A percentile compares a stretch with the other conserved stretches of the same genome.
phyloP scores from a whole-genome alignment of 2,113 vertebrate genomes.

The Tapirus terrestris region DNA sequence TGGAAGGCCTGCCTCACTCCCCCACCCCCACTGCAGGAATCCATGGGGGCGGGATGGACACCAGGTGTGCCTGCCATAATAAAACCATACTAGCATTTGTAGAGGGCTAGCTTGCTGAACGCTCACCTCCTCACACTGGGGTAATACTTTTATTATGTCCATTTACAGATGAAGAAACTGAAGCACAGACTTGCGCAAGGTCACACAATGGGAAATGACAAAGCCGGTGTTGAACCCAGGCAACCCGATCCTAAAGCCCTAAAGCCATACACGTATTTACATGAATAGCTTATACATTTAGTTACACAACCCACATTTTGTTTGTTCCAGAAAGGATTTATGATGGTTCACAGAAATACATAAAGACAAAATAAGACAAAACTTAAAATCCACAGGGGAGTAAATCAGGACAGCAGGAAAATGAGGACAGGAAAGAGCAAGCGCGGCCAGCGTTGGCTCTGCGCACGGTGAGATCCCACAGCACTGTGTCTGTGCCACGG shows the following conservation, averaged over 20 bases:
- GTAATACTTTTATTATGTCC: not conserved
- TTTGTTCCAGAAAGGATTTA: not conserved
- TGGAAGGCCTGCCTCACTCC: not conserved
- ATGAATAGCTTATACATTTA: not conserved
- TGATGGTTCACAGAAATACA: not conserved
- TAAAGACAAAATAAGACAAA: not conserved
- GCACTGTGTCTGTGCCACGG: no score
- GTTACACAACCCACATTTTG: not conserved
- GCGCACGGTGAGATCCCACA: not conserved
- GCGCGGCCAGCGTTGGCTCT: not conserved
- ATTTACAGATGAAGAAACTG: not conserved
- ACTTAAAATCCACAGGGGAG: not conserved
- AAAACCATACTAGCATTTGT: not conserved
- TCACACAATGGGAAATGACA: not conserved
- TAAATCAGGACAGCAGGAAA: not conserved
- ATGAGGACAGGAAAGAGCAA: not conserved
- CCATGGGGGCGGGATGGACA: rapidly evolving
- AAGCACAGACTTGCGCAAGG: not conserved
- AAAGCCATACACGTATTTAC: not conserved
- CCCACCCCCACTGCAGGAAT: not conserved
- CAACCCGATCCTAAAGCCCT: not conserved
- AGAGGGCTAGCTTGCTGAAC: not conserved
- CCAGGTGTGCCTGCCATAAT: rapidly evolving
- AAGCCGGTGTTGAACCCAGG: not conserved
- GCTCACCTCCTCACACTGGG: not conserved